Evolutionary conservation across 2,888 invertebrate species (phyloP), one percentile per base, ranked within the genome.

Genomic region (Tortrix viridana): DNA sequence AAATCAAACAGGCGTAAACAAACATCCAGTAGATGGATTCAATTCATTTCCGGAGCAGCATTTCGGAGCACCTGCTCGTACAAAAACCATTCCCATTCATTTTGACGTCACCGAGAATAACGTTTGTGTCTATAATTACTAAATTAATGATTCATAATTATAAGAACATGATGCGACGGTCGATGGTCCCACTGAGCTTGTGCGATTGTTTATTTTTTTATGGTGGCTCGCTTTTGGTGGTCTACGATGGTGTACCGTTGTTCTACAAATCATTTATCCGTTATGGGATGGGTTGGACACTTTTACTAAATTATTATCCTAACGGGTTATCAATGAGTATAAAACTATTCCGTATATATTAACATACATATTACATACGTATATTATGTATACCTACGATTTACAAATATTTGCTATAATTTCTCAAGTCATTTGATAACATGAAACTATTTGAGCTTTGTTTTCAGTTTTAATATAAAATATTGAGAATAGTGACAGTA

Each of bases 1-100:
- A 61, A 65, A 56, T 53, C 60, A 65, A 65, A 65, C 53, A 56
- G 46, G 16, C 7, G 44, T 44, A 65, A 65, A 62, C 49, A 65
- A 44, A 54, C 62, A 65, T 52, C 58, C 53, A 65, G 41, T 37
- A 23, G 62, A 62, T 58, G 61, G 47, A 57, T 52, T 46, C 61
- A 62, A 57, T 62, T 55, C 57, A 58, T 65, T 65, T 62, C 56
- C 61, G 65, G 49, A 46, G 20, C 22, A 60, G 19, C 22, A 23
- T 46, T 18, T 23, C 37, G n/a, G 44, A 44, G 12, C 61, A 55
- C 55, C 52, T 61, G 61, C 52, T 26, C 22, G 14, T 14, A 23
- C 20, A 41, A 57, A 60, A 54, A n/a, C 16, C n/a, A 54, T 32
- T 47, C 22, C 46, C 47, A 43, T 48, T 54, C 54, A 47, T 41